Base-by-base conservation (phyloP, 2,113 vertebrate species). In the Myanophis thanlyinensis region DNA sequence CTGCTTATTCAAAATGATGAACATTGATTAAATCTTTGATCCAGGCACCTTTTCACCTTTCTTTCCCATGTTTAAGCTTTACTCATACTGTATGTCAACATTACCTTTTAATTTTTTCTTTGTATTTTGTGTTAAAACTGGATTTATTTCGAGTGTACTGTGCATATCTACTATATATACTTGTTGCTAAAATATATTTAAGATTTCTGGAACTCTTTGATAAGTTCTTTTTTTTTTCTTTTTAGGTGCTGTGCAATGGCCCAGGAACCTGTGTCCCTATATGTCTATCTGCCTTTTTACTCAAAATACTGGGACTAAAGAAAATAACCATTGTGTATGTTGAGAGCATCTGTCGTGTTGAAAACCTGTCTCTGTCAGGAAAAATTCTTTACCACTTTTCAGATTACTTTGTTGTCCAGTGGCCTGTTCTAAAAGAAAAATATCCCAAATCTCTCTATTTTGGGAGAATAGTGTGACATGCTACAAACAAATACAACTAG, bases 361-460 rank as follows among this genome's bases (percentile, higher is more conserved):
- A 99, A 96, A 98, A 97, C 0, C 95, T 99, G 88, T 99, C 99
- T 0, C 96, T 99, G 11, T 99, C 98, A 0, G 99, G 99, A 89
- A 98, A 96, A 97, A 98, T 99, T 96, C 98, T 99, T 22, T 98
- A 98, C 94, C 96, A 96, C 67, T 92, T 99, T 87, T 98, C 98
- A 0, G 98, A 99, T 97, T 98, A 98, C 94, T 99, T 99, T 97
- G 97, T 99, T 84, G 99, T 99, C 91, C 99, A 99, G 96, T 99
- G 99, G 99, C 95, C 98, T 1, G 22, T 95, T 49, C 97, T 99
- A 20, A 98, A 98, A 96, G 97, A 98, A 96, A 99, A 97, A 96
- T 99, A 99, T 92, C 98, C 98, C 91, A 98, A 97, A 92, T 98
- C 99, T 23, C 94, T 99, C 56, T 99, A 98, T 97, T 98, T 99